These are phyloP conservation scores for Pollimyrus isidori DNA, from an alignment of 2,113 vertebrate genomes.

Conservation along the genomic window DNA sequence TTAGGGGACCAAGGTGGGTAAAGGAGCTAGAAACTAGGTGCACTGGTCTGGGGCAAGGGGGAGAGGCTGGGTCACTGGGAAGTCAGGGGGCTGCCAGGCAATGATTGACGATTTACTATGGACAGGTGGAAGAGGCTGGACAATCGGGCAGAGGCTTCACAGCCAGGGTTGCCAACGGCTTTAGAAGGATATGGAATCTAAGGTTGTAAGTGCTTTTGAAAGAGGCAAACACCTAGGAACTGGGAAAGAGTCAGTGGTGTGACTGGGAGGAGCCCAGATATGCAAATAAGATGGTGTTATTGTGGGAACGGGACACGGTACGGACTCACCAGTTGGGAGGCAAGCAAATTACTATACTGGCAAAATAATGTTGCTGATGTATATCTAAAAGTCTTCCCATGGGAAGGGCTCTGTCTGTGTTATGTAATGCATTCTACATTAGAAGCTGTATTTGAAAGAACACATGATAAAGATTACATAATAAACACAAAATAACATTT, in stretches of 20 bases:
- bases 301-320: not conserved
- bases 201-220: not conserved
- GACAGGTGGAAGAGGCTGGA: not conserved
- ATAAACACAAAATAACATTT: not conserved
- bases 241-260: not conserved
- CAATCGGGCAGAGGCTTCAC: not conserved
- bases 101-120: not conserved
- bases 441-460: not conserved
- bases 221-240: not conserved
- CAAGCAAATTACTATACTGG: not conserved
- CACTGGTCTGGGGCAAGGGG: not conserved
- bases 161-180: not conserved
- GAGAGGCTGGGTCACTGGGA: not conserved
- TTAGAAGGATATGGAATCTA: not conserved
- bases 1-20: constrained; percentile 49
- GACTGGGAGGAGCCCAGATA: not conserved
- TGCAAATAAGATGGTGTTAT: not conserved
- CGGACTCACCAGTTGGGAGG: not conserved
- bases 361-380: not conserved
- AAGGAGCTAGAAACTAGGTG: not conserved
- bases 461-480: not conserved
- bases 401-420: not conserved
- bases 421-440: constrained; percentile 6
- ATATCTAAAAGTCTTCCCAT: not conserved
- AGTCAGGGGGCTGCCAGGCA: not conserved